Evolutionary conservation across 1,140 invertebrate species (phyloP).

Genomic region (Penaeus japonicus): DNA sequence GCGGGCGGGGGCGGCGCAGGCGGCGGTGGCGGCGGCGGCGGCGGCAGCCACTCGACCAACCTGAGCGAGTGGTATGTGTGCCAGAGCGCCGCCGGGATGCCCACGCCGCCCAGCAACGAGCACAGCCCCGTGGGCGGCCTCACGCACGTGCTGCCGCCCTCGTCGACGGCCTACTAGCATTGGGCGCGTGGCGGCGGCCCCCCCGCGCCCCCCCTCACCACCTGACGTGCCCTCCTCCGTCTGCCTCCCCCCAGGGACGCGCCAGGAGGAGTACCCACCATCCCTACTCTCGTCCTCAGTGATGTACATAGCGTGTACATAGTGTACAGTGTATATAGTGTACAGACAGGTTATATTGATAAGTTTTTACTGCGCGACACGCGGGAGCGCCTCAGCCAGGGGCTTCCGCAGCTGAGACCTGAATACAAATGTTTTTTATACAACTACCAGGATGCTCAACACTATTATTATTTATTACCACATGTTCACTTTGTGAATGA

Average conservation of each 20-base stretch:
- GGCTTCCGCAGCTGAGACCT: not conserved
- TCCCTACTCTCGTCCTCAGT: conserved; percentile 20
- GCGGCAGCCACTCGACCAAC: conserved; percentile 64
- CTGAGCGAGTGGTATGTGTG: conserved; percentile 74
- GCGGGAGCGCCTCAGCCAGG: not conserved
- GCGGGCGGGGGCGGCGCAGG: not conserved
- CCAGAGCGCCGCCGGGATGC: conserved; percentile 67
- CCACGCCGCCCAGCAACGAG: conserved; percentile 68
- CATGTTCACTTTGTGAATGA: conserved; percentile 7
- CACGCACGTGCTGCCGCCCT: conserved; percentile 62
- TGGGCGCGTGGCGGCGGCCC: not conserved
- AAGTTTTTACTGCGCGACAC: conserved; percentile 48
- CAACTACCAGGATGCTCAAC: conserved; percentile 33
- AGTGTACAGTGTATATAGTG: conserved; percentile 50
- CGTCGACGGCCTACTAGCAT: conserved; percentile 50
- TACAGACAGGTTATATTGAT: conserved; percentile 45
- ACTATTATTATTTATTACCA: conserved; percentile 31
- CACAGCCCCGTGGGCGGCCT: conserved; percentile 68
- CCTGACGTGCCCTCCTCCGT: not conserved
- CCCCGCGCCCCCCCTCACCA: not conserved
- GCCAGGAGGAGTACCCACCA: not conserved
- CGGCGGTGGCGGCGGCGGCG: conserved; percentile 61
- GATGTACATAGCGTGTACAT: conserved; percentile 44
- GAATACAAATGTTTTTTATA: conserved; percentile 9
- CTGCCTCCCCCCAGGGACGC: not conserved